Base-by-base conservation (phyloP, 2,888 invertebrate genomes). In the Drosophila formosana region DNA sequence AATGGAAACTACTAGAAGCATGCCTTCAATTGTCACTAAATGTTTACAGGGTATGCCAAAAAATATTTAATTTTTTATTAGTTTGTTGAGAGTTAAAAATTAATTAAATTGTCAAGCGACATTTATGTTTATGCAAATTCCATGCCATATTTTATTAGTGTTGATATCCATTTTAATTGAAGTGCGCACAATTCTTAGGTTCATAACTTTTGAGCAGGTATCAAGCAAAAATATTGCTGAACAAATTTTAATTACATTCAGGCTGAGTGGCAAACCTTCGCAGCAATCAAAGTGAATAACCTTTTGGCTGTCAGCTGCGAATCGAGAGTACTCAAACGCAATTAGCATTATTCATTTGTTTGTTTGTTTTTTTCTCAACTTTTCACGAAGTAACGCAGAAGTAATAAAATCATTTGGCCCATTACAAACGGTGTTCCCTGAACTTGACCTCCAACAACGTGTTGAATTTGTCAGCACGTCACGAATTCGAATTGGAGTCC, bases 381-480 rank as follows among this genome's bases (percentile, higher is more conserved):
- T 70, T 49, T 47, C 2, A 57, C 49, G 47, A n/a, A 47, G 4
- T 56, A 41, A 23, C 18, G 26, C 13, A 13, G 28, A 39, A 43
- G 57, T 53, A 30, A 62, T 62, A 47, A 55, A 55, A 32, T 55
- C 26, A 18, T 45, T 30, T 43, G 34, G 25, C 18, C 26, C 13
- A 51, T 45, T 46, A 8, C 37, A 46, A 58, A 46, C 43, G 75
- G 80, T 80, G 67, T 82, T 83, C 78, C 86, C 86, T 88, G 86
- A 88, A 87, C 86, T 88, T 87, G 88, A 87, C 88, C 88, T 82
- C 67, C 72, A 56, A 49, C 34, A 53, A 62, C 49, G 9, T 60
- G 47, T 61, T 63, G 32, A 55, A 43, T 55, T 30, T 49, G 8
- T 53, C 41, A 34, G 45, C 64, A 74, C 51, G 64, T 60, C 74